phyloP scores from a whole-genome alignment of 2,797 vertebrate genomes.

The Gephyroberyx darwinii region DNA sequence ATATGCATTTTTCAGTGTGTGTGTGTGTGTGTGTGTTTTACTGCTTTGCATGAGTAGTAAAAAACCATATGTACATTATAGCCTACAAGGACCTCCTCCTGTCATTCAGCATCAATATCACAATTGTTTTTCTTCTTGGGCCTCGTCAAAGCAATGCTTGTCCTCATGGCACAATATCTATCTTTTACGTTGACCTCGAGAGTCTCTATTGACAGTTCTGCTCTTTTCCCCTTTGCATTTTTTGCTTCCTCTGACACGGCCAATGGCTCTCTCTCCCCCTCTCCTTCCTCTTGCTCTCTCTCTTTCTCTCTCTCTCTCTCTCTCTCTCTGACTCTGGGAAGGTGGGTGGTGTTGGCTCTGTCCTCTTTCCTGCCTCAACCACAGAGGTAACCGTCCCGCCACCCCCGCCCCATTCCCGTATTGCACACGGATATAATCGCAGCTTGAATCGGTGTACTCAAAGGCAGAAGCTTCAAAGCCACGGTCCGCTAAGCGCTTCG shows the following conservation, averaged over 20 bases:
- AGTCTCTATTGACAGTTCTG: slow-evolving; percentile 47
- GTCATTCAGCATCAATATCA: not conserved
- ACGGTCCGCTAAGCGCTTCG: slow-evolving; percentile 49
- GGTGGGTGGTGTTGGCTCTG: slow-evolving; percentile 24
- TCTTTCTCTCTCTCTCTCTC: not conserved
- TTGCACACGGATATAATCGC: slow-evolving; percentile 38
- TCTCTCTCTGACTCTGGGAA: slow-evolving; percentile 27
- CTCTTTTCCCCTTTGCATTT: slow-evolving; percentile 49
- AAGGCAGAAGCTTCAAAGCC: slow-evolving; percentile 66
- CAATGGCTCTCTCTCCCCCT: slow-evolving; percentile 12
- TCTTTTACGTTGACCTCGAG: slow-evolving; percentile 34
- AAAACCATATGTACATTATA: not conserved
- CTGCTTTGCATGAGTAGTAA: not conserved
- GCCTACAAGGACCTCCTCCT: not conserved
- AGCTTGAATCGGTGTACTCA: slow-evolving; percentile 41
- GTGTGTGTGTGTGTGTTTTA: not conserved
- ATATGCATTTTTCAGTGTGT: not conserved
- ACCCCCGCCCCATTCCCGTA: slow-evolving; percentile 31
- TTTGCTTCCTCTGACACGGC: slow-evolving; percentile 53
- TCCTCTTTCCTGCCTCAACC: slow-evolving; percentile 37
- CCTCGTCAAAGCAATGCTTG: slow-evolving; percentile 7
- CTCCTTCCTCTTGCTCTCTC: slow-evolving; percentile 7
- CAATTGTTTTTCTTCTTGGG: not conserved
- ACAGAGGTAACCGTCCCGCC: slow-evolving; percentile 36
- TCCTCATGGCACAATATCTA: slow-evolving; percentile 11